Conservation (phyloP, 2,797 vertebrate species). For the Meda fulgida region DNA sequence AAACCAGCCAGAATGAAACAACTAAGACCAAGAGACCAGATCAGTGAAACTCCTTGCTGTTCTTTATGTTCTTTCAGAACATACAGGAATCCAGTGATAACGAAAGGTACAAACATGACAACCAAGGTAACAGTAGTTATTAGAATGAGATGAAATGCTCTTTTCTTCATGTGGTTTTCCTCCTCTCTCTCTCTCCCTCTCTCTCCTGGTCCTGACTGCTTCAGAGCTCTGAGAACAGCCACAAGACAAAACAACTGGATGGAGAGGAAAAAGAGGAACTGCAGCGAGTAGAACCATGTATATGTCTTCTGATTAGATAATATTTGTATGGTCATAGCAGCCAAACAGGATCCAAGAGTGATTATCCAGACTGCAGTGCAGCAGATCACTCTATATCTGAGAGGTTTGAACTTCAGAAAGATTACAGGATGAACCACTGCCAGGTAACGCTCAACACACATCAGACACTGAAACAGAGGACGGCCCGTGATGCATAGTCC, state of each 20-base stretch:
- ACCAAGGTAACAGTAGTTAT: neutral
- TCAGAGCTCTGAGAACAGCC: slow-evolving; percentile 25
- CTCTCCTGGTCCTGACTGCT: slow-evolving; percentile 31
- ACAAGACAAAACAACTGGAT: slow-evolving; percentile 8
- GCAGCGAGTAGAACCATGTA: neutral
- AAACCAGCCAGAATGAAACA: slow-evolving; percentile 11
- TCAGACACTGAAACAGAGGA: slow-evolving; percentile 40
- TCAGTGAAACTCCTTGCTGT: neutral
- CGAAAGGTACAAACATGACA: neutral
- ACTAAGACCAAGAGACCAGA: neutral
- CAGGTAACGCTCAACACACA: slow-evolving; percentile 45
- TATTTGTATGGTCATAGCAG: too few species aligned
- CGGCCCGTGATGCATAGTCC: neutral
- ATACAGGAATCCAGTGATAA: neutral
- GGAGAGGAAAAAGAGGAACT: neutral
- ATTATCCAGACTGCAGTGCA: too few species aligned
- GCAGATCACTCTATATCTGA: too few species aligned
- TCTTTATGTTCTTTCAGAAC: neutral
- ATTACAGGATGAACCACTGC: neutral
- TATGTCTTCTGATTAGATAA: neutral
- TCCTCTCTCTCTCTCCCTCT: neutral
- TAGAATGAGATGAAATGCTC: slow-evolving; percentile 15
- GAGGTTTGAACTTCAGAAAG: neutral
- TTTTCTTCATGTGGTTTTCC: slow-evolving; percentile 28
- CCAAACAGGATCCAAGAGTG: too few species aligned